Percentiles rank a stretch among this genome's conserved stretches.
phyloP scores from a whole-genome alignment of 2,888 invertebrate genomes.

The Metalampra italica region DNA sequence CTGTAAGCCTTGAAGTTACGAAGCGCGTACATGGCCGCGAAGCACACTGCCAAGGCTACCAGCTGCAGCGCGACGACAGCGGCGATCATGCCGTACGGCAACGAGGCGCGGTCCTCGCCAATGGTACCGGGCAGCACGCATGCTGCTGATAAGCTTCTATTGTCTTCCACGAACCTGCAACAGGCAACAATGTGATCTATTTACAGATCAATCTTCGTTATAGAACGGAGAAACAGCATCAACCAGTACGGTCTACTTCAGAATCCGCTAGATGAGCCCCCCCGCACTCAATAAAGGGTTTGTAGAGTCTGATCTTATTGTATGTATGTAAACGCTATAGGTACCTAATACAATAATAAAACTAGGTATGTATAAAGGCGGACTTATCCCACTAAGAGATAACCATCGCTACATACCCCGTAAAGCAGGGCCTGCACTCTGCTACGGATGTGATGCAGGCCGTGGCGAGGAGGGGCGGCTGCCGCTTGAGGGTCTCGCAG shows the following conservation, averaged over 20 bases:
- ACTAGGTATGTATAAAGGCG: too few species aligned
- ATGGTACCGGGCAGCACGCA: slow-evolving; percentile 22
- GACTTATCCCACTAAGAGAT: too few species aligned
- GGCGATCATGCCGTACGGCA: slow-evolving; percentile 29
- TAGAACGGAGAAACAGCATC: background rate
- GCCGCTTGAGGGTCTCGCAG: slow-evolving; percentile 39
- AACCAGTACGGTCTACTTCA: too few species aligned
- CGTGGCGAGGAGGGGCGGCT: slow-evolving; percentile 7
- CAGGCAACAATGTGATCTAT: background rate
- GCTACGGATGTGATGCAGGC: slow-evolving; percentile 32
- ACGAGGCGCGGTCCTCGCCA: slow-evolving; percentile 12
- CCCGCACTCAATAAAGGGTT: too few species aligned
- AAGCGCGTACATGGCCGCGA: slow-evolving; percentile 23
- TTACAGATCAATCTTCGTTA: background rate
- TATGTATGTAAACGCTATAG: too few species aligned
- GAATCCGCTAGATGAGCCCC: too few species aligned
- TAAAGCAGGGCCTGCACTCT: slow-evolving; percentile 38
- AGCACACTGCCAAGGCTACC: slow-evolving; percentile 18
- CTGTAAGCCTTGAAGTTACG: slow-evolving; percentile 31
- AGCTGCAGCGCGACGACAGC: slow-evolving; percentile 22
- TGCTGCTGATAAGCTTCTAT: background rate
- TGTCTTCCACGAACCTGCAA: slow-evolving; percentile 2
- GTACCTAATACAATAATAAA: too few species aligned
- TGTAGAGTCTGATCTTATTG: too few species aligned
- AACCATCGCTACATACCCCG: slow-evolving; percentile 41